These are phyloP conservation scores for Polydrusus pterygomalis DNA, from an alignment of 2,888 invertebrate genomes.

Conservation along the genomic window DNA sequence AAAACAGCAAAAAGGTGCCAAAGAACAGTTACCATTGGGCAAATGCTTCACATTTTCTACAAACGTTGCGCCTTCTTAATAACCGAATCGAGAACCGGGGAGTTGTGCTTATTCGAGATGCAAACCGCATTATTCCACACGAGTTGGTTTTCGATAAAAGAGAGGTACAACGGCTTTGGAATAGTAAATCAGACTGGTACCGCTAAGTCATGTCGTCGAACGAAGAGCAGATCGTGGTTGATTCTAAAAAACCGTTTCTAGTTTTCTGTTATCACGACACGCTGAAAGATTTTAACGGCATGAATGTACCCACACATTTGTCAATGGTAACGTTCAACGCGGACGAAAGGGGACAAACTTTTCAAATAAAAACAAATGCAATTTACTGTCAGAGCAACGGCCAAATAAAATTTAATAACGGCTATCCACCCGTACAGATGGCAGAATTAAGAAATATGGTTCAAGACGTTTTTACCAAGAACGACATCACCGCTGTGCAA, in stretches of 20 bases:
- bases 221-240: neutral
- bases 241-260: no score
- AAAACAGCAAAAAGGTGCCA: neutral
- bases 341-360: neutral
- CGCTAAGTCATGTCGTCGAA: neutral
- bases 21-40: neutral
- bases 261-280: neutral
- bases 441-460: neutral
- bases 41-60: neutral
- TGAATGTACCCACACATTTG: neutral
- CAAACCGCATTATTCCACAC: neutral
- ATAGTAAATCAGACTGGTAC: neutral
- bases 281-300: neutral
- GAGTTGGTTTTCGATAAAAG: no score
- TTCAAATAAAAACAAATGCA: neutral
- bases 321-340: neutral
- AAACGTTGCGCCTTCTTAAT: neutral
- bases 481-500: neutral
- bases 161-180: conserved; percentile 2
- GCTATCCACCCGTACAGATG: neutral
- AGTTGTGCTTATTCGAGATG: neutral
- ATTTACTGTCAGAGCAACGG: neutral
- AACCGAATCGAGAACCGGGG: neutral
- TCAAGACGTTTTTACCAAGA: neutral
- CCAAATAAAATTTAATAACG: neutral